phyloP scores from a whole-genome alignment of 2,113 vertebrate genomes.

The Dissostichus mawsoni region DNA sequence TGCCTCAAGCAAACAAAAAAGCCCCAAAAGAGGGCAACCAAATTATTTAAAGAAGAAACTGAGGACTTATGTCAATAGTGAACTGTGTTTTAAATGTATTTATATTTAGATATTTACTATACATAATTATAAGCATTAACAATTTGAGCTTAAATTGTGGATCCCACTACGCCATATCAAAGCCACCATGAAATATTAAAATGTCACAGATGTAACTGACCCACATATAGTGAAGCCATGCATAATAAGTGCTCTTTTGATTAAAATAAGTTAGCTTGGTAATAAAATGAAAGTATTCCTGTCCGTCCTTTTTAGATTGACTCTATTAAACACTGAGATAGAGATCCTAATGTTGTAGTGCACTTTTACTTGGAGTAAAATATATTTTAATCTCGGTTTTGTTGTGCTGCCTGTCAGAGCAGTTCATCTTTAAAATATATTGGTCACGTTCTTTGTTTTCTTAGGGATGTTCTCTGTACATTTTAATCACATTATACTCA shows the following conservation, averaged over 20 bases:
- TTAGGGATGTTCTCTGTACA: background rate
- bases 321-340: constrained; percentile 1
- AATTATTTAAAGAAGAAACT: background rate
- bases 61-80: background rate
- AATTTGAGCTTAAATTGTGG: background rate
- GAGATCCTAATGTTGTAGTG: background rate
- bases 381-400: background rate
- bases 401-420: background rate
- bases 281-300: background rate
- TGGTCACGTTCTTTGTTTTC: constrained; percentile 33
- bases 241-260: constrained; percentile 15
- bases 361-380: constrained; percentile 7
- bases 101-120: background rate
- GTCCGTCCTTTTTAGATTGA: background rate
- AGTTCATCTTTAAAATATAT: constrained; percentile 9
- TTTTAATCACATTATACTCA: constrained; percentile 27
- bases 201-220: background rate
- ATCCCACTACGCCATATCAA: constrained; percentile 2
- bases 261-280: background rate
- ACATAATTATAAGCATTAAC: background rate
- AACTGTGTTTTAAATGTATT: background rate
- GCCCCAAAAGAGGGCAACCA: background rate
- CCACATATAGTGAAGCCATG: constrained; percentile 13
- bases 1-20: background rate
- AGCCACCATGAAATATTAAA: constrained; percentile 14